A percentile compares a stretch with the other conserved stretches of the same genome.
Conservation (phyloP, 2,888 invertebrate genomes). For the Leptothorax acervorum region DNA sequence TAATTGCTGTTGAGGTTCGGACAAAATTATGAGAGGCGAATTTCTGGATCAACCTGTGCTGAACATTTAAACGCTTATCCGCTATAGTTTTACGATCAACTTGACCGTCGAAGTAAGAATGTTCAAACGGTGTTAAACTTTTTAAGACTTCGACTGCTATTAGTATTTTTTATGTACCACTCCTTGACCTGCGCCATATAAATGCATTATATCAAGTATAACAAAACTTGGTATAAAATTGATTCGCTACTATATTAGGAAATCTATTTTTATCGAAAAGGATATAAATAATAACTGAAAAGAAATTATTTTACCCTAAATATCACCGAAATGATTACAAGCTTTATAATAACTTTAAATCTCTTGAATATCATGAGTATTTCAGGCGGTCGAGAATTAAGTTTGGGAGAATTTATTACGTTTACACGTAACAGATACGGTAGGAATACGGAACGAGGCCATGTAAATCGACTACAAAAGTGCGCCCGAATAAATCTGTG, state of each 20-base stretch:
- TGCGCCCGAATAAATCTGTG: conserved; percentile 61
- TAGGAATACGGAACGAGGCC: conserved; percentile 10
- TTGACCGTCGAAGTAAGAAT: not conserved
- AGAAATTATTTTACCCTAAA: not conserved
- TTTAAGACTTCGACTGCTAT: not conserved
- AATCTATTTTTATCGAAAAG: not conserved
- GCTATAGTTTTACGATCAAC: not conserved
- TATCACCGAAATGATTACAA: not conserved
- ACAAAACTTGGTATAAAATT: not conserved
- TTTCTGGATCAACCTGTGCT: conserved; percentile 5
- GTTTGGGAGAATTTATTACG: conserved; percentile 10
- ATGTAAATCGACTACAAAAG: conserved; percentile 42
- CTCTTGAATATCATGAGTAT: not conserved
- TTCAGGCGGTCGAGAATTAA: conserved; percentile 8
- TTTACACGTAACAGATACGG: not conserved
- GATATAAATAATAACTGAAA: not conserved
- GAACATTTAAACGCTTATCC: not conserved
- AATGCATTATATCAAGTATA: not conserved
- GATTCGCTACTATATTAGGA: not conserved
- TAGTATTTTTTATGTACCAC: not conserved
- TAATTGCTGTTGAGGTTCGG: conserved; percentile 16
- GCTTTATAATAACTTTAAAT: not conserved
- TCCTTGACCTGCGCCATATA: not conserved
- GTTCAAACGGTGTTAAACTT: not conserved
- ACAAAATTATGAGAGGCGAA: not conserved